Evolutionary conservation across 2,113 vertebrate genomes (phyloP).

Genomic region (Ariopsis seemanni): DNA sequence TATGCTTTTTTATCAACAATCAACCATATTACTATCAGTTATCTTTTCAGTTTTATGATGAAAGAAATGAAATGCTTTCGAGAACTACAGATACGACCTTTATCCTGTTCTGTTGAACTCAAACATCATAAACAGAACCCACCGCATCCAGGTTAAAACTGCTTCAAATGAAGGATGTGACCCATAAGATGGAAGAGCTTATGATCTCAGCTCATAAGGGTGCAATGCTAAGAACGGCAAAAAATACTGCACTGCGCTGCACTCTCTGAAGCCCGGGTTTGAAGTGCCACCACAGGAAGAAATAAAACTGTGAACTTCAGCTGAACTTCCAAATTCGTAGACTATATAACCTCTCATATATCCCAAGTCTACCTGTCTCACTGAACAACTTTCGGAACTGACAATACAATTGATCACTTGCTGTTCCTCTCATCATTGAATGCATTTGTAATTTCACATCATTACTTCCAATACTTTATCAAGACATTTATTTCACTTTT

Average conservation of each 20-base stretch:
- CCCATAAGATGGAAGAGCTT: background rate
- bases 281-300: background rate
- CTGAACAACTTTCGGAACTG: background rate
- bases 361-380: background rate
- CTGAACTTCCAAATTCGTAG: background rate
- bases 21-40: background rate
- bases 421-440: background rate
- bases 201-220: background rate
- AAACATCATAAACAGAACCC: background rate
- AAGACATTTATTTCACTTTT: background rate
- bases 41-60: background rate
- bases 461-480: background rate
- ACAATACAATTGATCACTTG: background rate
- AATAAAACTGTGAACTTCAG: background rate
- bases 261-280: background rate
- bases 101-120: background rate
- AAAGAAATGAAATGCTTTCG: background rate
- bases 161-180: background rate
- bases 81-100: background rate
- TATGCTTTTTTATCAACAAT: too few relatives aligned
- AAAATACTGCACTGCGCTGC: background rate
- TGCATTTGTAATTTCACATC: background rate
- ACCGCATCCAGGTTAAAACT: background rate
- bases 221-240: background rate
- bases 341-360: background rate